Conservation (phyloP, 2,888 invertebrate species). For the Platycheirus rosarum region DNA sequence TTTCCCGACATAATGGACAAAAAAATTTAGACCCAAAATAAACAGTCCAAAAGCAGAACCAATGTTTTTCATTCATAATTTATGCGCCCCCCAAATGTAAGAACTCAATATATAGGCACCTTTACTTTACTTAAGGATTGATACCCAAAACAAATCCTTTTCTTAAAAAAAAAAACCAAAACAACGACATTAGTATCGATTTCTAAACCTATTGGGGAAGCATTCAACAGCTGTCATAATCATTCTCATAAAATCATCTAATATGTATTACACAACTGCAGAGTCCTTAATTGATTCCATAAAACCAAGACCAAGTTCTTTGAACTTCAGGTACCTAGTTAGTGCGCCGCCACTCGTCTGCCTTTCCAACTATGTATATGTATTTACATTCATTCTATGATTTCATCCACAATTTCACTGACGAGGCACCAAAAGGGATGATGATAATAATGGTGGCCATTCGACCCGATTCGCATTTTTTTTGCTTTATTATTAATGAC, state of each 20-base stretch:
- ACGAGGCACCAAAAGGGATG: neutral
- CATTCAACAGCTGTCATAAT: conserved; percentile 26
- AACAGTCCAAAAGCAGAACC: no score
- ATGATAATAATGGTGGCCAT: conserved; percentile 2
- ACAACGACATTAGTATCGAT: no score
- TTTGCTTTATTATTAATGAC: conserved; percentile 8
- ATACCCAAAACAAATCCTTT: no score
- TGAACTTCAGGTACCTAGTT: conserved; percentile 20
- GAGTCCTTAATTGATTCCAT: conserved; percentile 15
- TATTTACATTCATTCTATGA: conserved; percentile 19
- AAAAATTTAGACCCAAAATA: no score
- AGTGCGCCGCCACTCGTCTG: conserved; percentile 8
- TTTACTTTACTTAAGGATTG: no score
- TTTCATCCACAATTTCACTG: conserved; percentile 19
- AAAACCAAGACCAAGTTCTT: conserved; percentile 31
- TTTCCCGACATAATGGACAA: no score
- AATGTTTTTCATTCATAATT: no score
- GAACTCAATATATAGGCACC: no score
- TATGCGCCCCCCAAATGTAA: no score
- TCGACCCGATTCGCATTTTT: conserved; percentile 18
- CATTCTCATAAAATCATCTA: neutral
- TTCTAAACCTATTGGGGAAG: no score
- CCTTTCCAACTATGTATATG: conserved; percentile 5
- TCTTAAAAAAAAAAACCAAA: no score
- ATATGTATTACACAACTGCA: conserved; percentile 10